Base-by-base conservation (phyloP, 2,113 vertebrate genomes). In the Dryoscopus gambensis region DNA sequence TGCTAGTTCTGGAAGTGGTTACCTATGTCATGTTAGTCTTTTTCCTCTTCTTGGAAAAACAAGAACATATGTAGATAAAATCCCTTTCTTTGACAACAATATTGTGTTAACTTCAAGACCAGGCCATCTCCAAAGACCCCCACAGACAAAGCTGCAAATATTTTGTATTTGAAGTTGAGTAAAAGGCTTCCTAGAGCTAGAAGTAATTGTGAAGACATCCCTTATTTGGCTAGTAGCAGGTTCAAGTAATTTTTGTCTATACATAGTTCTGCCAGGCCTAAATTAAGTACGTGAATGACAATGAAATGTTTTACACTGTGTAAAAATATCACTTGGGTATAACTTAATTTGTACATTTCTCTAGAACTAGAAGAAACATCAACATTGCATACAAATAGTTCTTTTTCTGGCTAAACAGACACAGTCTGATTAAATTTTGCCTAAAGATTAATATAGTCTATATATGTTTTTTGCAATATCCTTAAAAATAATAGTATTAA, bases 401-500 rank as follows among this genome's bases (percentile, higher is more conserved):
- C 13, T 90, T 91, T 83, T 83, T 88, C 52, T 77, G 47, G 55
- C 33, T 84, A 71, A 92, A 84, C 39, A 91, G 40, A 16, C 19
- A 89, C 39, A 47, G 50, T 13, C 55, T 91, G 70, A 89, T 82
- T 90, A 85, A 79, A 62, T 83, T 95, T 89, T 69, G 22, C 14
- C 53, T 74, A 70, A 91, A 84, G 70, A 91, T 93, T 91, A 94
- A 80, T 92, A 86, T 24, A 70, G 33, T 15, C 42, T 82, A 46
- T 60, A 46, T 35, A 70, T 67, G 30, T 23, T 91, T 91, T 87
- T 18, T 76, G 42, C 30, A 83, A 81, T 88, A 77, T 59, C 67
- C 84, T 93, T 90, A 90, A 80, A 93, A 91, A 65, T 60, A 96
- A 88, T 79, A 69, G 8, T 46, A 73, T 90, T 94, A 94, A 69